Percentiles rank a stretch among this genome's conserved stretches.
These are phyloP conservation scores for Leptocoma aspasia DNA, from an alignment of 2,113 vertebrate species.

Conservation along the genomic window DNA sequence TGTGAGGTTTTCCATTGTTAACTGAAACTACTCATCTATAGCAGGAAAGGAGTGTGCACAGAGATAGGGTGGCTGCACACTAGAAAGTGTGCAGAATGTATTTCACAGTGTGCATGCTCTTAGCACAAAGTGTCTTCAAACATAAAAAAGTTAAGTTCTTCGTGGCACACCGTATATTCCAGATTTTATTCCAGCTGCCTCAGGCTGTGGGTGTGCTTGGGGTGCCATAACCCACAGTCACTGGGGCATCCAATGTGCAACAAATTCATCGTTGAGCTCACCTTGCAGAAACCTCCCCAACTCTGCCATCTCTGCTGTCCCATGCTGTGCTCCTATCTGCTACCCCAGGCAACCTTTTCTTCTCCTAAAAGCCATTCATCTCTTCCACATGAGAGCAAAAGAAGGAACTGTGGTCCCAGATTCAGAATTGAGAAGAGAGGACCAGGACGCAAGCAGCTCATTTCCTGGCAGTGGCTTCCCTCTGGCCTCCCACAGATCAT, in stretches of 20 bases:
- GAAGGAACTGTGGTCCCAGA: background rate
- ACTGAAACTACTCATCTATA: background rate
- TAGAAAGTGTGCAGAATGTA: background rate
- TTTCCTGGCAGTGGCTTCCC: background rate
- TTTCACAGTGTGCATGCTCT: background rate
- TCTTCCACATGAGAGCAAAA: background rate
- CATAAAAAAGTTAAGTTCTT: background rate
- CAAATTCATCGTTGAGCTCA: accelerated
- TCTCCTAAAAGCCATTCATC: background rate
- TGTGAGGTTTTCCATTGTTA: background rate
- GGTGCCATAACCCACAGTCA: background rate
- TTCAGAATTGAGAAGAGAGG: background rate
- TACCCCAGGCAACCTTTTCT: background rate
- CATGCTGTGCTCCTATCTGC: accelerated
- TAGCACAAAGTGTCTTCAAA: background rate
- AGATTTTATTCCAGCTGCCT: background rate
- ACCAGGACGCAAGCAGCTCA: background rate
- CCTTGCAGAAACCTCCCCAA: background rate
- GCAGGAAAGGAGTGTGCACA: background rate
- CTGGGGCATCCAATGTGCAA: background rate
- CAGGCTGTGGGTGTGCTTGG: background rate
- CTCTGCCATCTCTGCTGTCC: background rate
- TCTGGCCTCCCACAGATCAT: background rate
- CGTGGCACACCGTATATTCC: background rate
- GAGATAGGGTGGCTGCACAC: background rate